Evolutionary conservation across 37 sponge, comb jelly and placozoan species (phyloP), one percentile per base, ranked within the genome.

Genomic region (Oopsacas minuta): DNA sequence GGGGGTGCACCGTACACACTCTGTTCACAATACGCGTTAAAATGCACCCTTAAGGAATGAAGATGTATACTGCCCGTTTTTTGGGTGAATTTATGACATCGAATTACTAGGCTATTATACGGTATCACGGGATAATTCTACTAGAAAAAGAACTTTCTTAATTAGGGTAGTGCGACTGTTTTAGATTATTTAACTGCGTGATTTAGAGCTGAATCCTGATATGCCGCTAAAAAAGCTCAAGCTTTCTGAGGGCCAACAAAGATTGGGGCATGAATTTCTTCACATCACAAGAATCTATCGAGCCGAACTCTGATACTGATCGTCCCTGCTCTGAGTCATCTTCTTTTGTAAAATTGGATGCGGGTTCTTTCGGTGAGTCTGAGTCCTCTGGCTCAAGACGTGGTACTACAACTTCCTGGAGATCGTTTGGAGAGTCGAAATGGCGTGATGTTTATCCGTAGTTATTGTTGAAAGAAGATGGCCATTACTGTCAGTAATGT

Each of bases 351-450:
- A 42, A 42, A 42, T 42, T 42, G 15, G 49, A 15, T 8, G 49
- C 15, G 49, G 15, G 49, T 42, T 42, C 15, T 42, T 42, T 42
- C 49, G 49, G 49, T 42, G 36, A 30, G 36, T 30, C 81, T 42
- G 36, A 30, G 36, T 30, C 81, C 36, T 30, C 81, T 15, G 12
- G 30, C 39, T 46, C 51, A 5, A 83, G 84, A 0, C 84, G 84
- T 0, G 49, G 84, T 37, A 83, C 22, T 39, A 39, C 30, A 46
- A 10, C 84, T 83, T 0, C 39, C 39, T 83, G 84, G 84, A 83
- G 84, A 83, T 83, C 84, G 30, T 83, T 83, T 83, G 84, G 84
- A 0, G 84, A 83, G 39, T 0, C 51, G 51, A 83, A 83, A 10
- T 83, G 84, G 84, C 38, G 84, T 1, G 49, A 10, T 0, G 39